Evolutionary conservation across 1,140 invertebrate species (phyloP).

Genomic region (Ruditapes philippinarum): DNA sequence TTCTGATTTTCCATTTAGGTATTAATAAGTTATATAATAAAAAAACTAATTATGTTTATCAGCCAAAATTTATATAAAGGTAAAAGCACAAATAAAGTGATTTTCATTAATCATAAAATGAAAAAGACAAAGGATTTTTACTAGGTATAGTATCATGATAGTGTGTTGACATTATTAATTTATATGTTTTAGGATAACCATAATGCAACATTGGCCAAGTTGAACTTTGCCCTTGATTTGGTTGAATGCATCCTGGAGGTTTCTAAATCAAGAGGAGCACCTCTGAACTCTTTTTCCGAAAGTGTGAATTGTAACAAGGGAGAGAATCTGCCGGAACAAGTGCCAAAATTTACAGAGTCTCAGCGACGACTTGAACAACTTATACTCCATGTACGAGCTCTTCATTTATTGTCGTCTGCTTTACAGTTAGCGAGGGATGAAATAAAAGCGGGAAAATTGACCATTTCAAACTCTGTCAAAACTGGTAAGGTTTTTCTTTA

Average conservation of each 20-base stretch:
- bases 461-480: slow-evolving; percentile 96
- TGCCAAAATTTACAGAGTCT: slow-evolving; percentile 52
- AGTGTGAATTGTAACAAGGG: slow-evolving; percentile 77
- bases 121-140: no score
- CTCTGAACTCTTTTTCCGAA: slow-evolving; percentile 84
- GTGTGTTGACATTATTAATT: no score
- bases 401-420: slow-evolving; percentile 97
- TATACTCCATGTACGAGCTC: slow-evolving; percentile 95
- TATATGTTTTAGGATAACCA: slow-evolving; percentile 91
- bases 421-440: slow-evolving; percentile 96
- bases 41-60: no score
- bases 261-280: slow-evolving; percentile 92
- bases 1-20: no score
- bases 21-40: no score
- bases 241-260: slow-evolving; percentile 96
- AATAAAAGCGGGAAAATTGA: slow-evolving; percentile 93
- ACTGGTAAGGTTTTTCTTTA: slow-evolving; percentile 90
- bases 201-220: slow-evolving; percentile 96
- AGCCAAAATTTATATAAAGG: no score
- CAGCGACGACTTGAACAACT: slow-evolving; percentile 94
- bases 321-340: slow-evolving; percentile 69
- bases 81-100: no score
- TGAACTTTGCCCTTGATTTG: slow-evolving; percentile 96
- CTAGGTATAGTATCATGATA: no score
- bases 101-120: no score